Evolutionary conservation across 2,797 vertebrate genomes (phyloP), one percentile per base, ranked within the genome.

Genomic region (Chaenodraco wilsoni): DNA sequence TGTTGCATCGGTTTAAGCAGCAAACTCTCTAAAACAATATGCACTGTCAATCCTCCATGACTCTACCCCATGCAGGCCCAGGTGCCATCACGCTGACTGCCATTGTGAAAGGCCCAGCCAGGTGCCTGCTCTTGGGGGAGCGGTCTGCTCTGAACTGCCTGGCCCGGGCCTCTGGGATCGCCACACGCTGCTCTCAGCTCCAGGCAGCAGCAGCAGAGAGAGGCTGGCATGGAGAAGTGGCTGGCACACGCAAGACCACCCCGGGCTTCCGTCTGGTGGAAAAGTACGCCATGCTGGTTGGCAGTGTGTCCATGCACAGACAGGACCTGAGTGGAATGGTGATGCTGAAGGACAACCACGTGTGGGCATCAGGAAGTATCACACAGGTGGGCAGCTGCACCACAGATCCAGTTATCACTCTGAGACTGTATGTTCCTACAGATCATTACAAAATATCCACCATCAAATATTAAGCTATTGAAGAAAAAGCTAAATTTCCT

Each of bases 261-360:
- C 96, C 96, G 0, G 96, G 96, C n/a, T 97, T 97, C 88, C 94
- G 95, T 15, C 76, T 97, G 77, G 93, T 94, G 44, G 96, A 97
- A 91, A 97, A 97, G 80, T 96, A 96, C 0, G 94, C 93, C 49
- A 95, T 97, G 81, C 77, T 96, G 17, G 94, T 95, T 23, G 96
- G 96, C 0, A 93, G 95, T 0, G 94, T 91, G 0, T 92, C 92
- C 41, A 89, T 89, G 57, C 96, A 97, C 84, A 93, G 95, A 21
- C 94, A 95, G 0, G 95, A 96, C 76, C 88, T 96, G 70, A 95
- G 94, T 16, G 93, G 93, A 10, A 93, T 96, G 84, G 84, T 96
- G 81, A 96, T 97, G 96, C 86, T 97, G 74, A 97, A 97, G 81
- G 96, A 97, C 89, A 97, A 97, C 81, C 96, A 97, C 16, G 56